Base-by-base conservation (phyloP, 2,797 vertebrate species). In the Pseudomugil gertrudae region DNA sequence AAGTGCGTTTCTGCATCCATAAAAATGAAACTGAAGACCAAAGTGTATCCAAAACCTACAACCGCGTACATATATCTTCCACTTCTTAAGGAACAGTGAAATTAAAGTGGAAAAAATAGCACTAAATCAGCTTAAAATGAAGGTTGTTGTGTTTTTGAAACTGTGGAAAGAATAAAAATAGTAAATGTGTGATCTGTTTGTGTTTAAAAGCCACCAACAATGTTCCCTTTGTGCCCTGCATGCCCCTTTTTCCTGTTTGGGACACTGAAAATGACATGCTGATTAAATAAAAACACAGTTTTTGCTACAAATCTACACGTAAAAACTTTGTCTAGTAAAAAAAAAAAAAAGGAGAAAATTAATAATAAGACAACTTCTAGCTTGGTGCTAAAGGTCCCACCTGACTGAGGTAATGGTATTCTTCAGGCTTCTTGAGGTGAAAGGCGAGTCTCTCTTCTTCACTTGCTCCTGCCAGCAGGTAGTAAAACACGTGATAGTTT, bases 401-500 rank as follows among this genome's bases (percentile, higher is more conserved):
- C 96, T 99, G 98, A 87, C 96, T 98, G 81, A 99, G 95, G 92
- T 98, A 99, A 95, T 99, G 95, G 84, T 98, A 99, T 79, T 96
- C 96, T 88, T 98, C 96, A 65, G 98, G 97, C 72, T 95, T 94
- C 84, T 94, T 95, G 82, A 99, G 96, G 78, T 99, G 97, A 89
- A 98, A 99, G 7, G 94, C 91, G 61, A 89, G 92, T 84, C 95
- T 94, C 84, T 99, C 97, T 66, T 99, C 97, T 84, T 98, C 96
- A 69, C 94, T 98, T 0, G 96, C 93, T 92, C 98, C 98, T 80
- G 97, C 97, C 94, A 99, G 94, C 79, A 99, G 96, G 94, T 99
- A 99, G 92, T 99, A 99, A 92, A 99, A 99, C 36, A 99, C 98
- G 65, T 99, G 98, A 92, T 99, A 99, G 94, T 99, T 99, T 88